Base-by-base conservation (phyloP, 2,888 invertebrate genomes). In the Heteropelma amictum region DNA sequence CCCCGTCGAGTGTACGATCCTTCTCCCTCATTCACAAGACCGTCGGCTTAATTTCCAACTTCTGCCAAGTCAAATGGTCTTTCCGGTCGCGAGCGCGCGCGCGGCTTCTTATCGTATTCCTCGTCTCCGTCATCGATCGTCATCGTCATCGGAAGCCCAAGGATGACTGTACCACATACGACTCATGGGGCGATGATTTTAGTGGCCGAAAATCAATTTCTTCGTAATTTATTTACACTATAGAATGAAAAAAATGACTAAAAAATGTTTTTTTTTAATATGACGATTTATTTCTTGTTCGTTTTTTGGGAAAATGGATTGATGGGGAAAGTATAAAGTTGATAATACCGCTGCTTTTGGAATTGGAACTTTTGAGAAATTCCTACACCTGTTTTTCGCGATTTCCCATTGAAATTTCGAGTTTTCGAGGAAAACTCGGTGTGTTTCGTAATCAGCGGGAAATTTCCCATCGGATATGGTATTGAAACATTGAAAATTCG, bases 41-140 rank as follows among this genome's bases (percentile, higher is more conserved):
- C 80, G 78, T 21, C 54, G 42, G 54, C 72, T 86, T 86, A 84
- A 86, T 82, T 83, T 85, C 79, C 70, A 74, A 70, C 80, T 79
- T 72, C 65, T 73, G 67, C 76, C 71, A 80, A 82, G 83, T 82
- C 83, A 86, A 86, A 80, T 81, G 76, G 75, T 77, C 77, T 83
- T 86, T 87, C 86, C 87, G 83, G 83, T 79, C 58, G 63, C 53
- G 33, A 33, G 49, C 73, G 30, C 14, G 51, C 33, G 71, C 21
- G 38, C 33, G 12, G 35, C 23, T 10, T 35, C 53, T 68, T 28
- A 23, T 65, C 42, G 14, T 35, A 26, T 49, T 67, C 61, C 23
- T 61, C 47, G 35, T 70, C 33, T 40, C 42, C 56, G 56, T 71
- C 67, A 75, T 75, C 61, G 74, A 70, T 65, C 70, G 40, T 74